A percentile compares a stretch with the other conserved stretches of the same genome.
phyloP scores from a whole-genome alignment of 2,113 vertebrate genomes.

The Nycticebus coucang region DNA sequence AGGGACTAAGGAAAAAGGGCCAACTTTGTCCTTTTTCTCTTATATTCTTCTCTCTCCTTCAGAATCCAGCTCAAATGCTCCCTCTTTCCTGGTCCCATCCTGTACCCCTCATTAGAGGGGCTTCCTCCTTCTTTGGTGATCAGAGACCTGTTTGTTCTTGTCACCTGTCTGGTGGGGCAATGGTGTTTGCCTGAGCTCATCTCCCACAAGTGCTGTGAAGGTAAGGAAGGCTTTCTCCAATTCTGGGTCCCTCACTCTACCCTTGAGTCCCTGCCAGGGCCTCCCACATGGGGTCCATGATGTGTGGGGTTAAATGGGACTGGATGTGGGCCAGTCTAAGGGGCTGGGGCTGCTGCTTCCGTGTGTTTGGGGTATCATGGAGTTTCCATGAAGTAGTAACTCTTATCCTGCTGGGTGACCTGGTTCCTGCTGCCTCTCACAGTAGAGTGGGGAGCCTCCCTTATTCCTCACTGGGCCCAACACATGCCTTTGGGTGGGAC shows the following conservation, averaged over 20 bases:
- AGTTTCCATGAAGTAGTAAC: background rate
- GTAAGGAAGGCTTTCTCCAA: background rate
- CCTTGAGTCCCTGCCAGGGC: background rate
- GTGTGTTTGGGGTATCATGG: background rate
- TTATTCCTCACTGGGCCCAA: background rate
- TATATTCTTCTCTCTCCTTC: background rate
- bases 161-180: background rate
- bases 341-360: background rate
- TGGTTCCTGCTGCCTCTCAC: background rate
- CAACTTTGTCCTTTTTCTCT: background rate
- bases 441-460: background rate
- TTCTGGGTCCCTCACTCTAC: background rate
- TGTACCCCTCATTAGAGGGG: background rate
- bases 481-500: background rate
- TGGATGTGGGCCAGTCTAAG: background rate
- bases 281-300: fast-evolving
- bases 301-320: background rate
- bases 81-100: background rate
- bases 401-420: background rate
- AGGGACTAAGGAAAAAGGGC: background rate
- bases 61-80: background rate
- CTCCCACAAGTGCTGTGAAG: background rate
- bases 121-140: background rate
- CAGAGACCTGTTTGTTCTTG: background rate
- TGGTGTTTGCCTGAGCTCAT: background rate